Evolutionary conservation across 2,113 vertebrate species (phyloP).

Genomic region (Mungos mungo): DNA sequence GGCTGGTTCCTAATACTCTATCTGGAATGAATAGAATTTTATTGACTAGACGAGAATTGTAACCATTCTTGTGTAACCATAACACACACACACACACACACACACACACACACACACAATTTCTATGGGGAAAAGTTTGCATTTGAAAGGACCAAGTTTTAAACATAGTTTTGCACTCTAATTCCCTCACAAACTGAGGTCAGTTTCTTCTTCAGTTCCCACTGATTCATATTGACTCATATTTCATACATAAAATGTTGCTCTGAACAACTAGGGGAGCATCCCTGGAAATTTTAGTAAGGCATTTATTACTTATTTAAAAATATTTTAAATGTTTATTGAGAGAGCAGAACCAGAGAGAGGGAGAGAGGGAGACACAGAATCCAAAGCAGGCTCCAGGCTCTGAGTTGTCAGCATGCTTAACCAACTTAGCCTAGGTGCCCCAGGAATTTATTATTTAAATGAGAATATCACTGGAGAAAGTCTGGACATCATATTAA

Average conservation of each 20-base stretch:
- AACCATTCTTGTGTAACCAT: neutral
- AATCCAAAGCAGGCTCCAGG: too few species aligned
- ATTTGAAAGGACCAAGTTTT: neutral
- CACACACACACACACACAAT: too few species aligned
- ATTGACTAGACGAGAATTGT: neutral
- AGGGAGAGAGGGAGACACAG: too few species aligned
- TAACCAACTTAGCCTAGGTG: too few species aligned
- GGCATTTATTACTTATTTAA: neutral
- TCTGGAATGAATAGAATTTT: neutral
- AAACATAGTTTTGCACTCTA: neutral
- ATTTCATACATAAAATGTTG: neutral
- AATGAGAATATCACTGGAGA: constrained; percentile 13
- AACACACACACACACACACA: too few species aligned
- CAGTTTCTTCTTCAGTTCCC: neutral
- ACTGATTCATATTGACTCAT: neutral
- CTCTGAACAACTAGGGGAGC: neutral
- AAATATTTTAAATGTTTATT: too few species aligned
- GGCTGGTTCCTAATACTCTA: neutral
- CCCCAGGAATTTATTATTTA: neutral
- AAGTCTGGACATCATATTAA: neutral
- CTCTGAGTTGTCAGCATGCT: too few species aligned
- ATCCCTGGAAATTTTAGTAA: neutral
- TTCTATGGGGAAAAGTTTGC: neutral
- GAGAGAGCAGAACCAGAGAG: too few species aligned
- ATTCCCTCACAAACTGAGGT: neutral